Evolutionary conservation across 1,140 invertebrate species (phyloP).

Genomic region (Drosophila leontia): DNA sequence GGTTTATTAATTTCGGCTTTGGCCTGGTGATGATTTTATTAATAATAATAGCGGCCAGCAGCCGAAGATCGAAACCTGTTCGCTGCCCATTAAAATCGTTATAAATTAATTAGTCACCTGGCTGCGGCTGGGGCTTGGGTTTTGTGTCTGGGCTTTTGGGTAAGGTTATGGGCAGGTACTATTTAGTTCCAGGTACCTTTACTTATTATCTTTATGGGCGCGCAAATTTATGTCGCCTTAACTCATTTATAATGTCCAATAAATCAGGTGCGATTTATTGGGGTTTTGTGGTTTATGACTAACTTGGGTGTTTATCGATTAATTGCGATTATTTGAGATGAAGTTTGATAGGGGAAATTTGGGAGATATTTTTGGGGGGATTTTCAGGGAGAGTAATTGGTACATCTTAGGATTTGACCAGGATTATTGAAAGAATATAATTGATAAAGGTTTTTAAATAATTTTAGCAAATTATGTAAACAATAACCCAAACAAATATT

Average conservation of each 20-base stretch:
- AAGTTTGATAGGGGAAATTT: conserved; percentile 1
- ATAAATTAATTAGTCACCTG: conserved; percentile 49
- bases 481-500: too few species aligned
- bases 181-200: conserved; percentile 5
- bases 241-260: conserved; percentile 52
- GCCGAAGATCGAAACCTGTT: conserved; percentile 50
- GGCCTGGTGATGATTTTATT: conserved; percentile 74
- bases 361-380: not conserved
- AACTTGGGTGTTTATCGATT: conserved; percentile 24
- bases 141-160: not conserved
- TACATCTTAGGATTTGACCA: not conserved
- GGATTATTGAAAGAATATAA: not conserved
- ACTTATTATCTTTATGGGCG: conserved; percentile 43
- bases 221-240: conserved; percentile 58
- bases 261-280: conserved; percentile 56
- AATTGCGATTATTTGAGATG: conserved; percentile 23
- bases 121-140: not conserved
- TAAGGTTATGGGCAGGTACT: conserved; percentile 19
- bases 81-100: conserved; percentile 43
- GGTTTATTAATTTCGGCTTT: conserved; percentile 58
- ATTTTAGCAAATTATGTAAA: too few species aligned
- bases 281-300: conserved; percentile 32
- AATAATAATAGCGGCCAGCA: conserved; percentile 36
- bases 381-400: not conserved
- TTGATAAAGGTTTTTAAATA: not conserved